Evolutionary conservation across 2,113 vertebrate species (phyloP).

Genomic region (Sorex araneus): DNA sequence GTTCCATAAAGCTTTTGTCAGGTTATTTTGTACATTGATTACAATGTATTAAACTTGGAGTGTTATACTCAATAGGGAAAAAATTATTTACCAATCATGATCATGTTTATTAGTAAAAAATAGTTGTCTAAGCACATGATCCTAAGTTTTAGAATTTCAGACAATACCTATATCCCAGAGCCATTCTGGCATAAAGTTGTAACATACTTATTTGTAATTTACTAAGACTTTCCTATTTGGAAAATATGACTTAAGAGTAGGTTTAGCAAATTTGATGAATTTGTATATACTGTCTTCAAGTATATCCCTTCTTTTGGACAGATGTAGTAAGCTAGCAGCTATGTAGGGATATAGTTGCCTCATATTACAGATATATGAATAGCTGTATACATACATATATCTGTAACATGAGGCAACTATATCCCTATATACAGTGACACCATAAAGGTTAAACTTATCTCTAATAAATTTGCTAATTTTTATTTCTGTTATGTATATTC

Average conservation of each 20-base stretch:
- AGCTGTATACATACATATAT: no score
- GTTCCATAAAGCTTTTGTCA: conserved; percentile 29
- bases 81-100: conserved; percentile 10
- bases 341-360: conserved; percentile 23
- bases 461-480: conserved; percentile 6
- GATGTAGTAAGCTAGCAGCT: background rate
- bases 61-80: conserved; percentile 23
- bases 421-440: background rate
- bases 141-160: background rate
- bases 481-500: background rate
- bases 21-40: conserved; percentile 42
- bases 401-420: no score
- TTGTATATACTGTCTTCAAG: background rate
- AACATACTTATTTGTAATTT: background rate
- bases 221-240: background rate
- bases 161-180: background rate
- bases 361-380: background rate
- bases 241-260: conserved; percentile 20
- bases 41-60: background rate
- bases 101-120: background rate
- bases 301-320: conserved; percentile 1
- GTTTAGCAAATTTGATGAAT: background rate
- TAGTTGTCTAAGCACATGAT: background rate
- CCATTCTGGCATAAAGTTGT: background rate
- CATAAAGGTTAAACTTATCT: background rate